phyloP scores from a whole-genome alignment of 2,888 invertebrate species.

The Synergus itoensis region DNA sequence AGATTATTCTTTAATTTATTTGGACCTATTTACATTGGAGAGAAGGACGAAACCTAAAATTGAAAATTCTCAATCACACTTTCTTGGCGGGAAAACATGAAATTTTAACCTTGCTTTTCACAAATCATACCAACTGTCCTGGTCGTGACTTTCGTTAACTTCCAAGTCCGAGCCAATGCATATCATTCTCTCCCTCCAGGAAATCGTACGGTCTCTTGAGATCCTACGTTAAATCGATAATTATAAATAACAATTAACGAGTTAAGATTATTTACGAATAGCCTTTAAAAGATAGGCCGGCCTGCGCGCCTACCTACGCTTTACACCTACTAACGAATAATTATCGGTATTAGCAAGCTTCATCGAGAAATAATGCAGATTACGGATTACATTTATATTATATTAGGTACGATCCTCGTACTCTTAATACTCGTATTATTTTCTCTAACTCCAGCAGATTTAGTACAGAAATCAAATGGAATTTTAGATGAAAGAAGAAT shows the following conservation, averaged over 20 bases:
- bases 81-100: conserved; percentile 31
- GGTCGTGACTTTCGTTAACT: conserved; percentile 35
- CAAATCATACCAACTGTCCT: not conserved
- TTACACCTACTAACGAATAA: conserved; percentile 58
- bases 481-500: not conserved
- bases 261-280: conserved; percentile 59
- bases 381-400: conserved; percentile 31
- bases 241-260: conserved; percentile 61
- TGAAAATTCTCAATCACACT: not conserved
- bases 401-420: conserved; percentile 13
- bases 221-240: conserved; percentile 59
- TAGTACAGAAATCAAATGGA: not conserved
- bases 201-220: conserved; percentile 56
- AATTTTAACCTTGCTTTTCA: not conserved
- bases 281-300: conserved; percentile 50
- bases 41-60: not conserved
- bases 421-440: conserved; percentile 25
- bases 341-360: conserved; percentile 45
- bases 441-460: conserved; percentile 18
- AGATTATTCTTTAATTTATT: not conserved
- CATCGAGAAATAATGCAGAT: conserved; percentile 36
- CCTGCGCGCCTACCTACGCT: conserved; percentile 48
- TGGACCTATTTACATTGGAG: not conserved
- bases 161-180: conserved; percentile 63
- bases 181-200: conserved; percentile 68